phyloP scores from a whole-genome alignment of 2,888 invertebrate species.

The Atrina japonica region DNA sequence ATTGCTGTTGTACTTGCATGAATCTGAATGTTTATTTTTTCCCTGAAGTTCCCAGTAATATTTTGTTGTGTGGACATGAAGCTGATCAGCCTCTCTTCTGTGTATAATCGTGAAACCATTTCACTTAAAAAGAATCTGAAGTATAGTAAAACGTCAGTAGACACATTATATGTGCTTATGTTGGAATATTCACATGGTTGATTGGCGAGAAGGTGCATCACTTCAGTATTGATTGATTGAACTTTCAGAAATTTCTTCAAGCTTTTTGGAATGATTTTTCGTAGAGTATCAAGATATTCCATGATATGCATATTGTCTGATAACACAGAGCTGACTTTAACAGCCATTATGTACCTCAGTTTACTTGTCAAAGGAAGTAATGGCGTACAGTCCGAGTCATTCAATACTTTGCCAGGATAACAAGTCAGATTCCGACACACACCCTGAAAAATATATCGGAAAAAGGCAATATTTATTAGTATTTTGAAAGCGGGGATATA shows the following conservation, averaged over 20 bases:
- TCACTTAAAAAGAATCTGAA: not conserved
- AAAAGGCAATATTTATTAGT: no score
- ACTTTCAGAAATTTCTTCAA: not conserved
- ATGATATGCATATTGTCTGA: no score
- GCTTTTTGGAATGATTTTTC: no score
- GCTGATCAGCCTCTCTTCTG: conserved; percentile 3
- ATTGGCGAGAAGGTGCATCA: not conserved
- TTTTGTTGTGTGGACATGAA: not conserved
- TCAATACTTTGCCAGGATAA: not conserved
- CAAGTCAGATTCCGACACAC: conserved; percentile 1
- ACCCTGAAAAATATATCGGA: not conserved
- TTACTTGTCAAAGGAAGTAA: not conserved
- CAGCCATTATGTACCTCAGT: not conserved
- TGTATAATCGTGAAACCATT: not conserved
- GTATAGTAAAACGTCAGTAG: not conserved
- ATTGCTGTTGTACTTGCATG: not conserved
- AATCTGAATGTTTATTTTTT: no score
- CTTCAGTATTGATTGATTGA: not conserved
- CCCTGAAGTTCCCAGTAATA: no score
- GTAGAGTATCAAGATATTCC: no score
- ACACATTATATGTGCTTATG: not conserved
- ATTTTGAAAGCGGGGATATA: no score
- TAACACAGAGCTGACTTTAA: not conserved
- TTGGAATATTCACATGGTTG: not conserved
- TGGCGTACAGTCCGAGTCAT: not conserved